A percentile compares a stretch with the other conserved stretches of the same genome.
Evolutionary conservation across 2,113 vertebrate genomes (phyloP).

Genomic region (Nothobranchius furzeri): DNA sequence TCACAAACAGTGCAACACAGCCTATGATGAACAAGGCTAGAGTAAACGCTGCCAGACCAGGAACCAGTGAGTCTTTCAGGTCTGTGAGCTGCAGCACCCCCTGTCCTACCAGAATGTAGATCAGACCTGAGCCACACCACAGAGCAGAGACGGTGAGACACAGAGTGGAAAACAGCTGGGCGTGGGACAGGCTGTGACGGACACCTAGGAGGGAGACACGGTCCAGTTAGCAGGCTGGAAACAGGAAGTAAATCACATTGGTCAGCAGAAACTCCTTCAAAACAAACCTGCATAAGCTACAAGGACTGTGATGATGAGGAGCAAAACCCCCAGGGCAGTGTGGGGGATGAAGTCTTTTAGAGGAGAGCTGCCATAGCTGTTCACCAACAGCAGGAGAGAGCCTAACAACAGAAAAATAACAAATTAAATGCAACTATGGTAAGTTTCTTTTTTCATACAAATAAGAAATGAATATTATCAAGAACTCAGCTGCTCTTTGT

Average conservation of each 20-base stretch:
- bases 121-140: slow-evolving; percentile 83
- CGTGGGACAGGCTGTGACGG: slow-evolving; percentile 64
- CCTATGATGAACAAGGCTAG: slow-evolving; percentile 81
- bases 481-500: too few species aligned
- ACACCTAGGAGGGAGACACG: slow-evolving; percentile 72
- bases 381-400: slow-evolving; percentile 82
- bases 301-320: slow-evolving; percentile 77
- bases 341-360: slow-evolving; percentile 71
- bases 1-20: slow-evolving; percentile 68
- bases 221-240: slow-evolving; percentile 9
- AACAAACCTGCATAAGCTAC: slow-evolving; percentile 83
- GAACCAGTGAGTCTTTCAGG: slow-evolving; percentile 75
- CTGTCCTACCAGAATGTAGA: slow-evolving; percentile 81
- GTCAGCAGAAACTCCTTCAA: accelerated
- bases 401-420: slow-evolving; percentile 61
- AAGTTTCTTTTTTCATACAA: too few species aligned
- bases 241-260: not conserved
- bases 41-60: slow-evolving; percentile 80
- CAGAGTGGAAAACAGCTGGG: slow-evolving; percentile 74
- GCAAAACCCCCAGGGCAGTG: slow-evolving; percentile 82
- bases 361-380: slow-evolving; percentile 74
- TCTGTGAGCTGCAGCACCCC: slow-evolving; percentile 39
- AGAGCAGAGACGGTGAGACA: slow-evolving; percentile 83
- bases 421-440: too few species aligned
- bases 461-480: too few species aligned